Evolutionary conservation across 2,113 vertebrate species (phyloP).

Genomic region (Corythornis cristatus): DNA sequence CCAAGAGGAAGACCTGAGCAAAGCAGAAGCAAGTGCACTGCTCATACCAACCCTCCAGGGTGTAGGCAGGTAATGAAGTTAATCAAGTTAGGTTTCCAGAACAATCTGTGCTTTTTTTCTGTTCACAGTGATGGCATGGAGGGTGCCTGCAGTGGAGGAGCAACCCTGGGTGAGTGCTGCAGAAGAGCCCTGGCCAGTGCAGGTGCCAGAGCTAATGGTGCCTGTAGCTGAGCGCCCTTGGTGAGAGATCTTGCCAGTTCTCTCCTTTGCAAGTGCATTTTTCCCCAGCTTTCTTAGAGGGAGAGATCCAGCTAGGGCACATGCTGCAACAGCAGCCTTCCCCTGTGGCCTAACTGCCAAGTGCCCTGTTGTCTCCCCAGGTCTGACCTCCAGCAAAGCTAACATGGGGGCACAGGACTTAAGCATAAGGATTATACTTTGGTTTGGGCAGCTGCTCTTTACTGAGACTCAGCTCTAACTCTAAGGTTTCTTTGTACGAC

Average conservation of each 20-base stretch:
- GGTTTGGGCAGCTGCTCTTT: not conserved
- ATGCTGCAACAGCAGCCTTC: not conserved
- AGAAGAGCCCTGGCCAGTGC: not conserved
- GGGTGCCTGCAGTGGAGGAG: not conserved
- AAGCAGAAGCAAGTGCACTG: not conserved
- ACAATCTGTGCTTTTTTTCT: not conserved
- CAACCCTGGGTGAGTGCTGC: fast-evolving
- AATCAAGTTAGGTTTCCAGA: not conserved
- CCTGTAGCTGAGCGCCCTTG: not conserved
- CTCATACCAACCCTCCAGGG: not conserved
- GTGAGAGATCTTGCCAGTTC: not conserved
- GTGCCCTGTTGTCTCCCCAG: fast-evolving
- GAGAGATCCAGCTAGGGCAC: not conserved
- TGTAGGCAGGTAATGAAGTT: not conserved
- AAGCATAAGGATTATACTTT: not conserved
- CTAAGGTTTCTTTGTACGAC: not conserved
- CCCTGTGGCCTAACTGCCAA: not conserved
- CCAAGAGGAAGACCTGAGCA: not conserved
- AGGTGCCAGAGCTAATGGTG: not conserved
- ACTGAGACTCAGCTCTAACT: not conserved
- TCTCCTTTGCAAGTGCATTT: not conserved
- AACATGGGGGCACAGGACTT: fast-evolving
- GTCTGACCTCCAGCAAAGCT: not conserved
- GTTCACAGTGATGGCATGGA: fast-evolving
- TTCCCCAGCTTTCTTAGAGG: fast-evolving